Conservation (phyloP, 2,888 invertebrate species). For the Thecocarcelia acutangulata region DNA sequence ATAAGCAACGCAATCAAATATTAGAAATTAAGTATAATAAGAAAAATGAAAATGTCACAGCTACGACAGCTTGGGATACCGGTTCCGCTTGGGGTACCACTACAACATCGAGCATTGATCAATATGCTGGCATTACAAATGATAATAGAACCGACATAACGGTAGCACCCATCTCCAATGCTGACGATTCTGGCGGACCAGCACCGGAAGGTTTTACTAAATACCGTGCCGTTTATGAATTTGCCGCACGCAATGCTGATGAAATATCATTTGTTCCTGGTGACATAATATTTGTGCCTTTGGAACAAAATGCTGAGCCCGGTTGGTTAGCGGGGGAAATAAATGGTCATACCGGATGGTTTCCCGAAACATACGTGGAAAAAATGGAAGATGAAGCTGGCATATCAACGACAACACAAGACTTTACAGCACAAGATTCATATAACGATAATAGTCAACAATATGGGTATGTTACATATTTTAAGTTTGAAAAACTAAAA, state of each 20-base stretch:
- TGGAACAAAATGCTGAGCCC: slow-evolving; percentile 93
- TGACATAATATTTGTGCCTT: slow-evolving; percentile 90
- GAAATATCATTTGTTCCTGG: slow-evolving; percentile 97
- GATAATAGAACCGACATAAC: slow-evolving; percentile 75
- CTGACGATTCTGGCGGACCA: slow-evolving; percentile 77
- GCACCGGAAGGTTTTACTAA: slow-evolving; percentile 84
- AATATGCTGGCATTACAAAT: slow-evolving; percentile 74
- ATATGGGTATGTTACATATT: slow-evolving; percentile 82
- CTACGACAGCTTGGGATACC: slow-evolving; percentile 84
- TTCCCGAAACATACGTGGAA: slow-evolving; percentile 97
- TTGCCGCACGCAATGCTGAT: slow-evolving; percentile 94
- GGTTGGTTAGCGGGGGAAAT: slow-evolving; percentile 98
- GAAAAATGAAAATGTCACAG: slow-evolving; percentile 80
- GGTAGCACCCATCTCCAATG: slow-evolving; percentile 63
- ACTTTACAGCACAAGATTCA: slow-evolving; percentile 73
- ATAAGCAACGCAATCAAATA: slow-evolving; percentile 84
- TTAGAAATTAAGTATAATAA: slow-evolving; percentile 83
- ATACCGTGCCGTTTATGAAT: slow-evolving; percentile 96
- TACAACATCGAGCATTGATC: slow-evolving; percentile 73
- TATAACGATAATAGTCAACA: slow-evolving; percentile 80
- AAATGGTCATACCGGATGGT: slow-evolving; percentile 96
- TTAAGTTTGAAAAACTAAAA: too few species aligned
- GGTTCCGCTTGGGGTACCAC: slow-evolving; percentile 70
- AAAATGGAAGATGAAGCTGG: slow-evolving; percentile 83
- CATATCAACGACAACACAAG: slow-evolving; percentile 46